phyloP scores from a whole-genome alignment of 2,797 vertebrate genomes.

The Cheracebus regulus region DNA sequence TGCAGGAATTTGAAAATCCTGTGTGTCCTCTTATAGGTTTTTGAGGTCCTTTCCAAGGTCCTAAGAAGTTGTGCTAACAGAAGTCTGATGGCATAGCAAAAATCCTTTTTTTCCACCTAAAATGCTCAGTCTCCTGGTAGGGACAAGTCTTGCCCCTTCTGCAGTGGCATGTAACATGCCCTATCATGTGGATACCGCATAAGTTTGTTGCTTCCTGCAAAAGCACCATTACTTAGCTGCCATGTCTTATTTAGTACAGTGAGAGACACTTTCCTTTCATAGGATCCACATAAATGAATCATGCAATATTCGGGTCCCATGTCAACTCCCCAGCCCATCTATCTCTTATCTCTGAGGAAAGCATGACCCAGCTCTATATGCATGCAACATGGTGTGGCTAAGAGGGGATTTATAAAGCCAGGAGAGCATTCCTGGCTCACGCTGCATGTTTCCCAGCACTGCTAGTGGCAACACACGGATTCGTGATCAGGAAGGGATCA shows the following conservation, averaged over 20 bases:
- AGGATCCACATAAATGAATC: background rate
- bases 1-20: background rate
- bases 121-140: fast-evolving
- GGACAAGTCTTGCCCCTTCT: fast-evolving
- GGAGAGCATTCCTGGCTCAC: fast-evolving
- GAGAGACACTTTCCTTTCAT: background rate
- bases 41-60: background rate
- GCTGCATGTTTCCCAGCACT: background rate
- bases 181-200: fast-evolving
- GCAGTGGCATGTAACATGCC: fast-evolving
- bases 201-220: background rate
- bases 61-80: background rate
- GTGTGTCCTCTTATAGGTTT: background rate
- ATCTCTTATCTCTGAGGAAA: fast-evolving
- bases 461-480: fast-evolving
- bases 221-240: fast-evolving
- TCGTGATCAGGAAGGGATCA: background rate
- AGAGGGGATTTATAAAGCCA: fast-evolving
- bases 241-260: background rate
- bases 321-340: background rate
- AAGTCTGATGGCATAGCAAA: fast-evolving
- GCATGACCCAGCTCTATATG: fast-evolving
- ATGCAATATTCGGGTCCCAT: fast-evolving
- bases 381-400: fast-evolving
- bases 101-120: fast-evolving